Evolutionary conservation across 2,797 vertebrate species (phyloP), one percentile per base, ranked within the genome.

Genomic region (Moxostoma hubbsi): DNA sequence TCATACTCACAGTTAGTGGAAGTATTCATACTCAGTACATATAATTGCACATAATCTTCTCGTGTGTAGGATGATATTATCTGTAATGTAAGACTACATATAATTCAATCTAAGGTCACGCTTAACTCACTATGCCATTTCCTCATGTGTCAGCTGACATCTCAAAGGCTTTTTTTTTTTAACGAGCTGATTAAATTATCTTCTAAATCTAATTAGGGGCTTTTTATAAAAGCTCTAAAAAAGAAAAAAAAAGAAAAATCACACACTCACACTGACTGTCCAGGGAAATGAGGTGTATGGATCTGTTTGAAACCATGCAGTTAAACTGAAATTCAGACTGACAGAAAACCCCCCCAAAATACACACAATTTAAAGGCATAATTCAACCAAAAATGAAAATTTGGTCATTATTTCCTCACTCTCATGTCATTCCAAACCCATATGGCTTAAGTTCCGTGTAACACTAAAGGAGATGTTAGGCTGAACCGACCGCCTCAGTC

Each of bases 171-270:
- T 79, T 75, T 77, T 58, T 66, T 36, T 36, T 36, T 36, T 36
- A 4, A 36, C 36, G 51, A 81, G 81, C 79, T 75, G 85, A 89
- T 88, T 83, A 86, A 87, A 76, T 91, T 87, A 89, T 82, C 83
- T 79, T 84, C 75, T 18, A 71, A 89, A 87, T 90, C 84, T 90
- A 91, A 92, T 93, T 91, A 92, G 88, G 76, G 82, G 88, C 91
- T 90, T 92, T 90, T 90, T 90, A 88, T 90, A 87, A 89, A 91
- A 87, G 36, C 84, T 82, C 81, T 77, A 80, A 63, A 80, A 75
- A 80, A 36, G 4, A 36, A 36, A 36, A 77, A 80, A 63, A 80
- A 75, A 80, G 4, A 36, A 36, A 36, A 36, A 36, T 36, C 36
- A 36, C 36, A 3, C 36, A 36, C 36, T 79, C 68, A 61, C 50